Evolutionary conservation across 23 tunicate genomes (phyloP), one percentile per base, ranked within the genome.

Genomic region (Ciona savignyi): DNA sequence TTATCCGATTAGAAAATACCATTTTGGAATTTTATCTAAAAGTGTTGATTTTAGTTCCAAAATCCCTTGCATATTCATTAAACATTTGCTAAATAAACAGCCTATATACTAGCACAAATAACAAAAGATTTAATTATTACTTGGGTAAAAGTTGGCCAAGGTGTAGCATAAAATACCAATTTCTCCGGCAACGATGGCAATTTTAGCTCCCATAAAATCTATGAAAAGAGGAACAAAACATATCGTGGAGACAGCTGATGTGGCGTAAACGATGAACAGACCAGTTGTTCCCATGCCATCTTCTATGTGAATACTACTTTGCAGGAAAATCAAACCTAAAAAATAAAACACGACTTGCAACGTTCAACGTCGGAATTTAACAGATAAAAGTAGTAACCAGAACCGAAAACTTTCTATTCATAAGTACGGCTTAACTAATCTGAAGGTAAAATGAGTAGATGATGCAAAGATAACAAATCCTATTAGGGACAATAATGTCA

Each of bases 291-390:
- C 93, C 11, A 85, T 29, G 30, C 93, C 93, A 4, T 85, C 77
- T 34, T 85, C 93, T 22, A 79, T 79, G 65, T 85, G 74, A 35
- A 85, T 74, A 30, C 93, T 85, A 74, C 93, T 85, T 67, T 85
- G 93, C 20, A 85, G 76, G 30, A 70, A 77, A 3, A 83, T 32
- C 29, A 83, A 62, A 23, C 89, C 89, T 83, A 27, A 33, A 80
- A 79, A 68, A 1, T 23, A 24, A 51, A 48, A 73, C 32, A 73
- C 31, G 25, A 34, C 65, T 25, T 35, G 65, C 11, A 35, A 35
- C 22, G 31, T 72, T 42, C 9, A 15, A n/a, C n/a, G n/a, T n/a
- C n/a, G n/a, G n/a, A n/a, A n/a, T n/a, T n/a, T n/a, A 6, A 72
- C 29, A 72, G 27, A 25, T 4, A 72, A 20, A 72, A 42, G 23